Percentiles rank a stretch among this genome's conserved stretches.
Evolutionary conservation across 2,797 vertebrate species (phyloP).

Genomic region (Danio kyathit): DNA sequence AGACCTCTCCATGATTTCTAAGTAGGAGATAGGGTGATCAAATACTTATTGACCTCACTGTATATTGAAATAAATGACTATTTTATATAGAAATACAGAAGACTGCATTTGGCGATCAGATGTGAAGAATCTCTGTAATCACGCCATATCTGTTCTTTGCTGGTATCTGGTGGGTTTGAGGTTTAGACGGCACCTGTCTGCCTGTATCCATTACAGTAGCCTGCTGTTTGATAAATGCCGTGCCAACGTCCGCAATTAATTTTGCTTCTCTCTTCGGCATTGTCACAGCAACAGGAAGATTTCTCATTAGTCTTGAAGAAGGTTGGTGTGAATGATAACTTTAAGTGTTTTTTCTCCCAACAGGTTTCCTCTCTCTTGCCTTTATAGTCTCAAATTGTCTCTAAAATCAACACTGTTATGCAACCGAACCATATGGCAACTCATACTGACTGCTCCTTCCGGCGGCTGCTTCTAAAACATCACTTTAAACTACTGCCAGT

Average conservation of each 20-base stretch:
- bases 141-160: constrained; percentile 26
- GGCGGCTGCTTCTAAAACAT: constrained; percentile 11
- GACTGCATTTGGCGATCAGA: not conserved
- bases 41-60: no score
- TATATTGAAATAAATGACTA: no score
- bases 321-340: constrained; percentile 22
- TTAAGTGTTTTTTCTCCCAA: constrained; percentile 24
- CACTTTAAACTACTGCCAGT: constrained; percentile 1
- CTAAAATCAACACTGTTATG: constrained; percentile 29
- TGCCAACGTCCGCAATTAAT: constrained; percentile 21
- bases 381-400: constrained; percentile 21
- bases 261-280: constrained; percentile 20
- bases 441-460: not conserved
- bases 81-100: no score
- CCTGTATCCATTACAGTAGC: constrained; percentile 27
- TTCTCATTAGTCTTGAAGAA: constrained; percentile 38
- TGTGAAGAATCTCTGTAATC: constrained; percentile 12
- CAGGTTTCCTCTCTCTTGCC: not conserved
- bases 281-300: constrained; percentile 3
- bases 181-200: constrained; percentile 20
- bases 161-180: constrained; percentile 3
- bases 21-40: no score
- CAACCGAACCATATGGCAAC: constrained; percentile 30
- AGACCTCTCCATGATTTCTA: no score
- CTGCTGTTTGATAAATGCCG: constrained; percentile 40